Conservation (phyloP, 2,113 vertebrate species). For the Carassius gibelio region DNA sequence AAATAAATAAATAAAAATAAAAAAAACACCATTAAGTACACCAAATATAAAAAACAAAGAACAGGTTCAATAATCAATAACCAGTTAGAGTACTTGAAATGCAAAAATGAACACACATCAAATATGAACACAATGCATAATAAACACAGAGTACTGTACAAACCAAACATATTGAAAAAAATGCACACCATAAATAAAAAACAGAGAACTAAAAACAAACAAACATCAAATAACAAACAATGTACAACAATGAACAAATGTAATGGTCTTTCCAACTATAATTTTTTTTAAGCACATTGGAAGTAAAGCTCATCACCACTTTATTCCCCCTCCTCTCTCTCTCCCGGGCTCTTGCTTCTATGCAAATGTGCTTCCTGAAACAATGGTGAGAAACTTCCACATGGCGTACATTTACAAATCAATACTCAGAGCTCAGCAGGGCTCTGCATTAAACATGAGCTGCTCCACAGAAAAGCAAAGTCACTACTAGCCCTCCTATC, state of each 20-base stretch:
- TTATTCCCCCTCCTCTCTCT: background rate
- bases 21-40: background rate
- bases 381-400: constrained; percentile 49
- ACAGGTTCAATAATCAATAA: background rate
- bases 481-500: constrained; percentile 26
- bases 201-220: background rate
- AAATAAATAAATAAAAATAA: too few species aligned
- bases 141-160: too few species aligned
- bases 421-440: constrained; percentile 53
- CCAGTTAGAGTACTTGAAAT: too few species aligned
- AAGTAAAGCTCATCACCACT: background rate
- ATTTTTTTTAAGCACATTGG: constrained; percentile 15
- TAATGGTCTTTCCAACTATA: background rate
- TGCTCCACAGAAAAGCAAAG: constrained; percentile 39
- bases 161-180: background rate
- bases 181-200: background rate
- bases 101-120: background rate
- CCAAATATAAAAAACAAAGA: background rate
- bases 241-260: background rate
- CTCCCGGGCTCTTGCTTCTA: constrained; percentile 30
- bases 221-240: background rate
- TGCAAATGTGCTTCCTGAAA: constrained; percentile 57
- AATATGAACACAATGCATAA: background rate
- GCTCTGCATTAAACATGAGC: constrained; percentile 57
- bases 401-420: constrained; percentile 63